Conservation (phyloP, 1,140 invertebrate species). For the Drosophila watanabei region DNA sequence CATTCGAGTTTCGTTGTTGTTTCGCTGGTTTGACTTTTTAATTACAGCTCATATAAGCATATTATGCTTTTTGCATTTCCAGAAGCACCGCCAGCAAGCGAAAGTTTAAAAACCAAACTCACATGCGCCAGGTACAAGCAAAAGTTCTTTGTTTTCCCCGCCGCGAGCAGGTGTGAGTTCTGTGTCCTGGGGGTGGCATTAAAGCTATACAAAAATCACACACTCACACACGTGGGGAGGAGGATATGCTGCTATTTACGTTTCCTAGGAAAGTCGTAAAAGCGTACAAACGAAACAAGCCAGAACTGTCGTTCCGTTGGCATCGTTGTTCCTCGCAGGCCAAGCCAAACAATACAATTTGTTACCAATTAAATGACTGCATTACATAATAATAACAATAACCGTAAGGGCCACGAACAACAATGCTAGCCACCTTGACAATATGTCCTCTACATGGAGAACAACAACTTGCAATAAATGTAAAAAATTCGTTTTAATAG, state of each 20-base stretch:
- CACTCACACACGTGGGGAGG: background rate
- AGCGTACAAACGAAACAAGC: constrained; percentile 67
- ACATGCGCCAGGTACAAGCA: constrained; percentile 19
- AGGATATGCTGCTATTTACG: constrained; percentile 35
- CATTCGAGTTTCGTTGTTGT: constrained; percentile 15
- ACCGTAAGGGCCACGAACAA: constrained; percentile 37
- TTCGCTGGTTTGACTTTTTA: constrained; percentile 47
- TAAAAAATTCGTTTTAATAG: too few relatives aligned
- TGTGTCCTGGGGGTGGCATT: constrained; percentile 44
- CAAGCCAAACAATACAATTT: constrained; percentile 81
- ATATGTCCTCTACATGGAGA: constrained; percentile 23
- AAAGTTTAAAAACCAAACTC: constrained; percentile 37
- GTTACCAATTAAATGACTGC: constrained; percentile 83
- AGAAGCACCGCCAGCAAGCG: constrained; percentile 3
- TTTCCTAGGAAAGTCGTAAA: constrained; percentile 77
- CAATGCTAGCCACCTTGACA: constrained; percentile 24
- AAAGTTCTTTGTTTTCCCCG: constrained; percentile 40
- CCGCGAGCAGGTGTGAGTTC: constrained; percentile 14
- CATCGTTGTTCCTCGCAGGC: constrained; percentile 2
- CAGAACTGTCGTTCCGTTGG: constrained; percentile 47
- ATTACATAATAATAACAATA: constrained; percentile 81
- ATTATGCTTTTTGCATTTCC: constrained; percentile 23
- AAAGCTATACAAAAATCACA: constrained; percentile 47
- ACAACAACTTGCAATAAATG: background rate
- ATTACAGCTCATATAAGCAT: constrained; percentile 36